These are phyloP conservation scores for Bombyx mandarina DNA, from an alignment of 1,140 invertebrate genomes.

Conservation along the genomic window DNA sequence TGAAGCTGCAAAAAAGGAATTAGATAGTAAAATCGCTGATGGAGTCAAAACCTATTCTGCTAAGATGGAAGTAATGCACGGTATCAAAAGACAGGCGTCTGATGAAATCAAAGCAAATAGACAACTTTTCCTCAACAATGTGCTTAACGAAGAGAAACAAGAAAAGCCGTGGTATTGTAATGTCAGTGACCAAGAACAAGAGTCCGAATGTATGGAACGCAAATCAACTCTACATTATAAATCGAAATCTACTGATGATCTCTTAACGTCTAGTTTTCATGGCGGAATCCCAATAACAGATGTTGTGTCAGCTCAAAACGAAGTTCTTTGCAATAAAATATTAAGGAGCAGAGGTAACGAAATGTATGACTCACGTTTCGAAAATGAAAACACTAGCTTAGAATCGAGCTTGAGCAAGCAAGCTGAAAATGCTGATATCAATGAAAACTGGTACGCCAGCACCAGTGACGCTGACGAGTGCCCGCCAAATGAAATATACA, in stretches of 20 bases:
- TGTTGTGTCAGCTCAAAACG: slow-evolving; percentile 57
- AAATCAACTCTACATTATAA: slow-evolving; percentile 39
- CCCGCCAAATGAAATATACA: slow-evolving; percentile 74
- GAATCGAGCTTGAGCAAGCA: slow-evolving; percentile 46
- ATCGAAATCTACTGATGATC: slow-evolving; percentile 55
- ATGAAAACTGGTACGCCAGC: slow-evolving; percentile 79
- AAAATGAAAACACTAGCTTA: slow-evolving; percentile 50
- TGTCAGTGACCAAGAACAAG: slow-evolving; percentile 66
- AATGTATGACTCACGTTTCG: slow-evolving; percentile 31
- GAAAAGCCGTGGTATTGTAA: slow-evolving; percentile 69
- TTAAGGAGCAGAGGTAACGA: slow-evolving; percentile 33
- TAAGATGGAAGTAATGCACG: slow-evolving; percentile 65
- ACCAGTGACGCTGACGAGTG: slow-evolving; percentile 80
- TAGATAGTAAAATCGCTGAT: slow-evolving; percentile 52
- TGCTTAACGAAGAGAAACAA: slow-evolving; percentile 47
- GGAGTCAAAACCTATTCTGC: slow-evolving; percentile 59
- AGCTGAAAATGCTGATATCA: slow-evolving; percentile 56
- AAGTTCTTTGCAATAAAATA: slow-evolving; percentile 54
- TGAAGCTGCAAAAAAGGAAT: slow-evolving; percentile 69
- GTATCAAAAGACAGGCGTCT: slow-evolving; percentile 59
- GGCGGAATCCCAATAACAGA: slow-evolving; percentile 41
- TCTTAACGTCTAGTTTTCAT: slow-evolving; percentile 40
- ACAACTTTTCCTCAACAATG: slow-evolving; percentile 55
- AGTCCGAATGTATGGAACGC: slow-evolving; percentile 51
- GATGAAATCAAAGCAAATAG: slow-evolving; percentile 62